Base-by-base conservation (phyloP, 2,113 vertebrate genomes). In the Callipepla californica region DNA sequence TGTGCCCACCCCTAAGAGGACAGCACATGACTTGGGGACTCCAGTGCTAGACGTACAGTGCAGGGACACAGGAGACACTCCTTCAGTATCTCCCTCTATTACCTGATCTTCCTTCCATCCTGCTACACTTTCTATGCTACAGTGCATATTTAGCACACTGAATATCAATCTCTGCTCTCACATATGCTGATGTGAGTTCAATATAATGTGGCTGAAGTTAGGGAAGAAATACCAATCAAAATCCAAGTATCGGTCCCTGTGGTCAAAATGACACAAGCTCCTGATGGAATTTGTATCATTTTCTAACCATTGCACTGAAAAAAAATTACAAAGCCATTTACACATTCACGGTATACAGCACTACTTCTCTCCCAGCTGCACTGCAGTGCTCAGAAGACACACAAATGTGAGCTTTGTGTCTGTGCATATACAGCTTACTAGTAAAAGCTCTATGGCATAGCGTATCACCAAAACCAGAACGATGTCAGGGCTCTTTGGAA, bases 331-430 rank as follows among this genome's bases (percentile, higher is more conserved):
- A 66, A 70, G 50, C 19, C 38, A 40, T 67, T 88, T 80, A 80
- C 4, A 7, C 0, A 6, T 47, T 42, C 57, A 40, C 0, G 2
- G 45, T 36, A 77, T 70, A 63, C 1, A 1, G 57, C 44, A 90
- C 10, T 7, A 44, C 32, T 89, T 94, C 30, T 74, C 44, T 85
- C 70, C 38, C 32, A 89, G 45, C 22, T 83, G 51, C 75, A 32
- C 61, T 77, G 51, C 76, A 30, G 51, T 61, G 20, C 32, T 85
- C 79, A 83, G 61, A 57, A 85, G 68, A 66, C 7, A 53, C 28
- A n/a, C 12, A 38, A n/a, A 92, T 57, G 20, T 32, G 47, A 87
- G 55, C 32, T 76, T 70, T 63, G 2, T 72, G 73, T n/a, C 42
- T 70, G 28, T 51, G 34, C 10, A 6, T 32, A 66, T 58, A 63